Percentiles rank a stretch among this genome's conserved stretches.
Conservation (phyloP, 35 echinoderm and acorn worm species). For the Ophiothrix spiculata region DNA sequence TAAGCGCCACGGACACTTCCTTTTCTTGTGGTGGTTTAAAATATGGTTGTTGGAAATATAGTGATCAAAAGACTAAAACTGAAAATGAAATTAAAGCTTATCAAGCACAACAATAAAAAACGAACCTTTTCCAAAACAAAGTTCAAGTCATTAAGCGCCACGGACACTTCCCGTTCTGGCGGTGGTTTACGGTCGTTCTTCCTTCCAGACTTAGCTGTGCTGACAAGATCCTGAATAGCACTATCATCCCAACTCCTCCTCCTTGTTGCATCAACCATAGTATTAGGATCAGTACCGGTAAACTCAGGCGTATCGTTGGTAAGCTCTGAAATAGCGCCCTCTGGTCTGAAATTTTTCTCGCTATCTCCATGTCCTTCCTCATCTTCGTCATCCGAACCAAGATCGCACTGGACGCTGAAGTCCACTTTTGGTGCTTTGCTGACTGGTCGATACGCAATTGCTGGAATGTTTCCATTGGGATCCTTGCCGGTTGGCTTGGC, state of each 20-base stretch:
- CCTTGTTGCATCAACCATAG: neutral
- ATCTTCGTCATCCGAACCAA: neutral
- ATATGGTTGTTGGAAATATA: too few relatives aligned
- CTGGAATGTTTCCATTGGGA: neutral
- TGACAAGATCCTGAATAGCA: neutral
- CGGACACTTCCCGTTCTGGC: neutral
- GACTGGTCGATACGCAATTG: neutral
- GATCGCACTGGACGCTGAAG: neutral
- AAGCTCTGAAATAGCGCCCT: constrained; percentile 6
- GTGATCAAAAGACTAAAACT: too few relatives aligned
- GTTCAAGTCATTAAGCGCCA: neutral
- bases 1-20: neutral
- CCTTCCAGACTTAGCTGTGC: neutral
- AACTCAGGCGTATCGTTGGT: neutral
- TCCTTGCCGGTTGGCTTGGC: neutral
- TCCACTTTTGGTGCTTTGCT: neutral
- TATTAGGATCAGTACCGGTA: neutral
- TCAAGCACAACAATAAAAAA: too few relatives aligned
- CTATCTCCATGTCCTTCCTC: neutral
- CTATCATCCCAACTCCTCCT: neutral
- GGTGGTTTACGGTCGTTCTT: neutral
- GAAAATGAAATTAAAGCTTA: too few relatives aligned
- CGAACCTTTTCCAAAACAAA: constrained; percentile 5
- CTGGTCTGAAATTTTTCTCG: neutral
- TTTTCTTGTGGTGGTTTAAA: neutral